Evolutionary conservation across 2,888 invertebrate species (phyloP).

Genomic region (Hermaeophaga mercurialis): DNA sequence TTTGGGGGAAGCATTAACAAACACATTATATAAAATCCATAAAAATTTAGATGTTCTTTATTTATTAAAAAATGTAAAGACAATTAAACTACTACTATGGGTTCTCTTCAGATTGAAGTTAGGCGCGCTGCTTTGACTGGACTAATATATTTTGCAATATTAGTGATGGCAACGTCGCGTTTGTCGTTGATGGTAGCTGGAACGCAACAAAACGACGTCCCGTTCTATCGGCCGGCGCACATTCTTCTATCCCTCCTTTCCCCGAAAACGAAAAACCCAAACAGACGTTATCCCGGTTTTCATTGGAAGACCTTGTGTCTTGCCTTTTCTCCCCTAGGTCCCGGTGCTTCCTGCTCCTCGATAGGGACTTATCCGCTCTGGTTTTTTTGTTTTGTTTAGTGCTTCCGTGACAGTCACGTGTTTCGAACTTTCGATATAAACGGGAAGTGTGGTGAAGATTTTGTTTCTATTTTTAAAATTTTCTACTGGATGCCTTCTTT

Average conservation of each 20-base stretch:
- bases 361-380: not conserved
- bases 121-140: no score
- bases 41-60: no score
- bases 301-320: slow-evolving; percentile 11
- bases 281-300: slow-evolving; percentile 26
- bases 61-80: no score
- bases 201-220: slow-evolving; percentile 2
- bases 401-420: slow-evolving; percentile 15
- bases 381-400: slow-evolving; percentile 17
- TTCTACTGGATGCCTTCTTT: not conserved
- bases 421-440: slow-evolving; percentile 5
- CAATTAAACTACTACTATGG: no score
- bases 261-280: slow-evolving; percentile 22
- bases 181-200: slow-evolving; percentile 1
- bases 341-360: slow-evolving; percentile 20
- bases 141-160: not conserved
- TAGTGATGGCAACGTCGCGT: not conserved
- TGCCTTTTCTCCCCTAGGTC: slow-evolving; percentile 20
- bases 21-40: no score
- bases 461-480: not conserved
- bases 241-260: slow-evolving; percentile 20
- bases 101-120: no score
- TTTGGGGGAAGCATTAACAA: no score
- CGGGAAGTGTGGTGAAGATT: slow-evolving; percentile 1
- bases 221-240: slow-evolving; percentile 18